These are phyloP conservation scores for Albula goreensis DNA, from an alignment of 2,113 vertebrate genomes.

Conservation along the genomic window DNA sequence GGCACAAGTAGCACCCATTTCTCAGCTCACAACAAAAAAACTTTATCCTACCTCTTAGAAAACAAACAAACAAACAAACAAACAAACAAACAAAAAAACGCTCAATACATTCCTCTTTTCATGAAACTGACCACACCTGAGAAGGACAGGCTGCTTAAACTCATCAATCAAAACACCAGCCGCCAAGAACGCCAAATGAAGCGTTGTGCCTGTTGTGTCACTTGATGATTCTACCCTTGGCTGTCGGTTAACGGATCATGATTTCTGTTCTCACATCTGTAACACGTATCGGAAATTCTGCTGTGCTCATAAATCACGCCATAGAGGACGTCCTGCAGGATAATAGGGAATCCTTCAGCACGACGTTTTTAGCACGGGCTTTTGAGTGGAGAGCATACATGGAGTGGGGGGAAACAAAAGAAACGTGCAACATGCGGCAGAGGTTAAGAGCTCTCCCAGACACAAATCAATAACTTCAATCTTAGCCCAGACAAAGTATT, in stretches of 20 bases:
- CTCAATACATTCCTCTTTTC: neutral
- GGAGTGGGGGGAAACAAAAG: neutral
- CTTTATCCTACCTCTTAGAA: neutral
- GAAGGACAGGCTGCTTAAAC: conserved; percentile 31
- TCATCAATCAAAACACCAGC: conserved; percentile 60
- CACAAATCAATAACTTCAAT: neutral
- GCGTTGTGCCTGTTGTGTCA: conserved; percentile 45
- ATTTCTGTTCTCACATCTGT: conserved; percentile 46
- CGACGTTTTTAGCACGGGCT: neutral
- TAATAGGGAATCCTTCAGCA: conserved; percentile 24
- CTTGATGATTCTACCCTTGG: conserved; percentile 40
- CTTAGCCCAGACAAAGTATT: neutral
- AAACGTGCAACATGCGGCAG: neutral
- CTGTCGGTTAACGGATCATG: conserved; percentile 52
- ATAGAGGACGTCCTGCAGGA: conserved; percentile 22
- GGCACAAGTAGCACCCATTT: neutral
- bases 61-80: no score
- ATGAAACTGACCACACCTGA: neutral
- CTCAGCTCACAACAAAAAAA: neutral
- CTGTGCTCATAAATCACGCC: conserved; percentile 39
- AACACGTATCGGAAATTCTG: conserved; percentile 41
- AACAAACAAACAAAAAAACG: neutral
- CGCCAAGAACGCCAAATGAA: conserved; percentile 56
- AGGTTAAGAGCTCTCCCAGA: conserved; percentile 3
- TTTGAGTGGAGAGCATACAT: neutral